A percentile compares a stretch with the other conserved stretches of the same genome.
Evolutionary conservation across 2,797 vertebrate species (phyloP).

Genomic region (Acipenser ruthenus): DNA sequence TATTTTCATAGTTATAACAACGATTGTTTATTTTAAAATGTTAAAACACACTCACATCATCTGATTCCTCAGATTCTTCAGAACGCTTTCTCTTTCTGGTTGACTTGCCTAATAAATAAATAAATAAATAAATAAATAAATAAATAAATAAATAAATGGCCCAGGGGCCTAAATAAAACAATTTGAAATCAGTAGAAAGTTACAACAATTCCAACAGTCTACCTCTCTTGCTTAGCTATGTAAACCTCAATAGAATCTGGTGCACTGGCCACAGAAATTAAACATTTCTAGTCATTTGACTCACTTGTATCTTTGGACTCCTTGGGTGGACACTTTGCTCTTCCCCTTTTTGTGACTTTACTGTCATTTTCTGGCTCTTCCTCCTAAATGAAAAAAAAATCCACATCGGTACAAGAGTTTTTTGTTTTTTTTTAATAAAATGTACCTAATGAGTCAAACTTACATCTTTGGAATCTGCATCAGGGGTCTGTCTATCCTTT

Average conservation of each 20-base stretch:
- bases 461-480: slow-evolving; percentile 20
- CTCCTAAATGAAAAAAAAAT: background rate
- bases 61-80: slow-evolving; percentile 39
- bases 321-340: background rate
- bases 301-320: background rate
- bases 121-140: too few relatives aligned
- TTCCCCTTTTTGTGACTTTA: background rate
- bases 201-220: too few relatives aligned
- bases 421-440: too few relatives aligned
- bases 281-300: background rate
- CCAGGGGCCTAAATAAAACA: too few relatives aligned
- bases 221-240: too few relatives aligned
- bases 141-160: too few relatives aligned
- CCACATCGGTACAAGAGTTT: background rate
- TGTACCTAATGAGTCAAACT: slow-evolving; percentile 23
- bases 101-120: slow-evolving; percentile 36
- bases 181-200: too few relatives aligned
- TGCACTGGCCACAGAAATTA: too few relatives aligned
- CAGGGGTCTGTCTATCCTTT: slow-evolving; percentile 13
- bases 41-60: slow-evolving; percentile 35
- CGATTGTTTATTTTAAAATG: background rate
- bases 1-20: too few relatives aligned
- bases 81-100: slow-evolving; percentile 45
- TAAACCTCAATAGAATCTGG: too few relatives aligned
- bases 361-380: background rate